Percentiles rank a stretch among this genome's conserved stretches.
Conservation (phyloP, 2,113 vertebrate genomes). For the Zonotrichia leucophrys region DNA sequence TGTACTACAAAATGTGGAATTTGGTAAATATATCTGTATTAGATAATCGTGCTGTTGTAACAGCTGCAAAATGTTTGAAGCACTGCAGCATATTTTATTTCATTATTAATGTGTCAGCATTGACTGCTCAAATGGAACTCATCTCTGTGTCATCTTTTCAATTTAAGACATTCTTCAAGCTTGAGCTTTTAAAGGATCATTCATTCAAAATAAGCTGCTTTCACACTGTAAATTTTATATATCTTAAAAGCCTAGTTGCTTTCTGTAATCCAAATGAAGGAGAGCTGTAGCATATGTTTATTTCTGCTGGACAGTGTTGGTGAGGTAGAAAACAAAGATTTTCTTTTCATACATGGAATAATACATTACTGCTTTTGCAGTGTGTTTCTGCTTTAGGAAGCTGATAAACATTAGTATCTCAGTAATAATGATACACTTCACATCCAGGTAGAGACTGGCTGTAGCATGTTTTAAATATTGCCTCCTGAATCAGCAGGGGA, state of each 20-base stretch:
- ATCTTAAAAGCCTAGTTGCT: not conserved
- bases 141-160: not conserved
- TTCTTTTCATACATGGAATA: not conserved
- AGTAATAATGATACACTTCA: not conserved
- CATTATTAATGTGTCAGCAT: not conserved
- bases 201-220: not conserved
- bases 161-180: not conserved
- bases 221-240: not conserved
- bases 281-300: not conserved
- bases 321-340: not conserved
- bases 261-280: not conserved
- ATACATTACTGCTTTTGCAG: not conserved
- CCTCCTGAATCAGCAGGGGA: not conserved
- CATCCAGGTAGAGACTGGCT: not conserved
- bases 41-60: not conserved
- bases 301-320: not conserved
- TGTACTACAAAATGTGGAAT: not conserved
- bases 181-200: not conserved
- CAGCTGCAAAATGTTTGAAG: constrained; percentile 13
- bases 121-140: not conserved
- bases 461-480: not conserved
- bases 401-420: not conserved
- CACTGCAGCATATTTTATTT: not conserved
- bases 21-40: not conserved
- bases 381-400: not conserved